These are phyloP conservation scores for Archips crataeganus DNA, from an alignment of 2,888 invertebrate genomes.

Conservation along the genomic window DNA sequence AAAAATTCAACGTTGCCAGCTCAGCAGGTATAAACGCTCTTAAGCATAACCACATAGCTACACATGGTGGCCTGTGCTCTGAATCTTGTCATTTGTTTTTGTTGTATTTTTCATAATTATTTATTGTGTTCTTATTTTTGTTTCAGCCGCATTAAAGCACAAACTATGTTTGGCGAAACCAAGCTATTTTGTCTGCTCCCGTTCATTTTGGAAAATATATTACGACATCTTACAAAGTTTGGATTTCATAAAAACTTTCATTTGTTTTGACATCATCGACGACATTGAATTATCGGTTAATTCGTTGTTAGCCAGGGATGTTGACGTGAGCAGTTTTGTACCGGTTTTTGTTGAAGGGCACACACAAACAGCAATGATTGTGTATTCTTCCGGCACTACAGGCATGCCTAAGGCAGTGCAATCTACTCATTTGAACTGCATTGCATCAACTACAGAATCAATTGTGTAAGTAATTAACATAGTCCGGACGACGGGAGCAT, in stretches of 20 bases:
- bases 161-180: conserved; percentile 88
- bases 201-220: conserved; percentile 75
- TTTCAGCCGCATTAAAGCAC: conserved; percentile 87
- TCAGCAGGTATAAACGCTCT: too few species aligned
- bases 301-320: conserved; percentile 53
- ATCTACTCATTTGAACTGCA: conserved; percentile 86
- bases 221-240: conserved; percentile 57
- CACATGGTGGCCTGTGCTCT: neutral
- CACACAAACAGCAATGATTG: conserved; percentile 69
- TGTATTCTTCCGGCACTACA: conserved; percentile 90
- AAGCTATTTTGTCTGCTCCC: conserved; percentile 87
- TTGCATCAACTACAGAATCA: too few species aligned
- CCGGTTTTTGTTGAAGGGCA: conserved; percentile 77
- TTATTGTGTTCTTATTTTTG: neutral
- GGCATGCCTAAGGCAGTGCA: conserved; percentile 89
- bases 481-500: too few species aligned
- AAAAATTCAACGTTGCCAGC: too few species aligned
- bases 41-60: too few species aligned
- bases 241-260: conserved; percentile 59
- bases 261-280: conserved; percentile 59
- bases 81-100: neutral
- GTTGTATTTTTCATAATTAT: neutral
- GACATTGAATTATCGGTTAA: conserved; percentile 54
- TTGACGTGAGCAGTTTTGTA: conserved; percentile 63
- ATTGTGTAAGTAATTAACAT: too few species aligned